Conservation (phyloP, 2,113 vertebrate species). For the Hemichromis elongatus region DNA sequence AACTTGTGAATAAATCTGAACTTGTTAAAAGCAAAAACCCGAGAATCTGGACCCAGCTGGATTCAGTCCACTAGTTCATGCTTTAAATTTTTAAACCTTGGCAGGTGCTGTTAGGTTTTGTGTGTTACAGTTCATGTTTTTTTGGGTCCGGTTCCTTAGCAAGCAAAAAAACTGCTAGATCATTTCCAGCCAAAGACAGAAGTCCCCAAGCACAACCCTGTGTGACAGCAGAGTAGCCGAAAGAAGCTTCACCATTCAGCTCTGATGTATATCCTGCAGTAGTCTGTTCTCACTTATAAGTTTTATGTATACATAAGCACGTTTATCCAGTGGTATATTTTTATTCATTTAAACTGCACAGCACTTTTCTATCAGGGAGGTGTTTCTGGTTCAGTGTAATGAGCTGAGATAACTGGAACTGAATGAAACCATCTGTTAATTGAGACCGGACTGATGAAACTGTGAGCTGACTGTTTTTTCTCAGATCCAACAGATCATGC, state of each 20-base stretch:
- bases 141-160: background rate
- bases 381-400: background rate
- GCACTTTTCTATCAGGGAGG: background rate
- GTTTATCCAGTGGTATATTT: background rate
- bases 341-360: background rate
- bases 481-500: background rate
- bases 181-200: background rate
- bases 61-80: background rate
- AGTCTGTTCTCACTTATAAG: background rate
- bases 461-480: background rate
- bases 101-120: background rate
- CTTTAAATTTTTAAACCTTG: background rate
- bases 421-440: background rate
- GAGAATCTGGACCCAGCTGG: background rate
- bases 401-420: background rate
- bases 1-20: background rate
- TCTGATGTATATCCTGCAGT: background rate
- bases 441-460: background rate
- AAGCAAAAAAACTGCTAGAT: background rate
- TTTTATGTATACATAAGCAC: background rate
- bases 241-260: background rate
- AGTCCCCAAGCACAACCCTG: background rate
- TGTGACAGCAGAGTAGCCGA: too few species aligned
- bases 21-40: background rate
- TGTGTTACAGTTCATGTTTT: background rate